Base-by-base conservation (phyloP, 2,888 invertebrate genomes). In the Tenthredo notha region DNA sequence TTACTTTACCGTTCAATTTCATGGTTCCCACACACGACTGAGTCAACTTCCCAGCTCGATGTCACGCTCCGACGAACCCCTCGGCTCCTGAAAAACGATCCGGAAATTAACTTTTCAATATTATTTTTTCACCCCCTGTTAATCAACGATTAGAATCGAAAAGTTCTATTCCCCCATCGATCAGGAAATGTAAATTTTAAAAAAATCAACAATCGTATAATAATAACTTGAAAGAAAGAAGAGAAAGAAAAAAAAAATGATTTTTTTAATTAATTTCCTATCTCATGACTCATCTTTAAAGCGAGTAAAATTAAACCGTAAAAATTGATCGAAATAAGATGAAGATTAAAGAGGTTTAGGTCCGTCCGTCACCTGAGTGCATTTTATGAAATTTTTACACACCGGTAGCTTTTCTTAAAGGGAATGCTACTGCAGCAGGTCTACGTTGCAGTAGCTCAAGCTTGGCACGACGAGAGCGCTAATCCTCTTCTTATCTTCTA, bases 81-180 rank as follows among this genome's bases (percentile, higher is more conserved):
- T 61, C 61, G 61, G 61, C 50, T 25, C 29, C 40, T 21, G 12
- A 9, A 58, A 50, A 18, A 33, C 2, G n/a, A 29, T 43, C 61
- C 80, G 80, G 80, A 80, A 80, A 80, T 80, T 61, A 40, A 61
- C 80, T 61, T 80, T 80, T 80, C 80, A 80, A 80, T 80, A 80
- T 80, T 80, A 58, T 80, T 61, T 80, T 61, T 29, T 61, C 77
- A 58, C 58, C 40, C 80, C 61, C n/a, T n/a, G 15, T 25, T 54
- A 7, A 54, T 54, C n/a, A n/a, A 7, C 54, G 54, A 54, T n/a
- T n/a, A n/a, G 2, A 6, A n/a, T 50, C 50, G 50, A 18, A 50
- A 18, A 50, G 50, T 6, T 50, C 18, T 50, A 4, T 18, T 40
- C 40, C 15, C 15, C 25, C 47, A n/a, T 7, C 50, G 75, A 75